A percentile compares a stretch with the other conserved stretches of the same genome.
Evolutionary conservation across 2,797 vertebrate species (phyloP).

Genomic region (Galagoides demidoff): DNA sequence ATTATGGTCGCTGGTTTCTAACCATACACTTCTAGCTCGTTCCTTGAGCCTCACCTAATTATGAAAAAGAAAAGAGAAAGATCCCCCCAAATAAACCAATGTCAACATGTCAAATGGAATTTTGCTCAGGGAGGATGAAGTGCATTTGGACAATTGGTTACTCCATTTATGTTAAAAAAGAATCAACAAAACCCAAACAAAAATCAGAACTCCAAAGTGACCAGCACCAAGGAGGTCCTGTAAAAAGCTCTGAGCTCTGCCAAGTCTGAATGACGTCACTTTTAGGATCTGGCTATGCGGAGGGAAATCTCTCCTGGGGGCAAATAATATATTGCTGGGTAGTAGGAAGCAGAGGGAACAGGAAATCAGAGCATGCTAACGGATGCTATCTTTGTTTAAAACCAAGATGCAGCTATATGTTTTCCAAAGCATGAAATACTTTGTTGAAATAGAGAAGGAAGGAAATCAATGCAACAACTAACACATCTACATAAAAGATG

Average conservation of each 20-base stretch:
- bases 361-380: constrained; percentile 43
- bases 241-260: constrained; percentile 82
- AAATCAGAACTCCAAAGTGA: constrained; percentile 34
- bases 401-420: not conserved
- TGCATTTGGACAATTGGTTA: constrained; percentile 69
- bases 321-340: constrained; percentile 55
- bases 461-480: constrained; percentile 25
- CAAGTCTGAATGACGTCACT: constrained; percentile 83
- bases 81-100: constrained; percentile 62
- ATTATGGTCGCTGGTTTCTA: constrained; percentile 5
- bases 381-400: constrained; percentile 66
- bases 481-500: constrained; percentile 25
- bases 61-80: constrained; percentile 58
- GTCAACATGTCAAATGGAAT: constrained; percentile 67
- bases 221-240: constrained; percentile 76
- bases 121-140: constrained; percentile 74
- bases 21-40: not conserved
- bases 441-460: constrained; percentile 53
- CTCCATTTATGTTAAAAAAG: constrained; percentile 59
- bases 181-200: constrained; percentile 13
- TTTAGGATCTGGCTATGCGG: constrained; percentile 82
- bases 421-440: constrained; percentile 60
- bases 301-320: constrained; percentile 47
- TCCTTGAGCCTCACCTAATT: constrained; percentile 66
- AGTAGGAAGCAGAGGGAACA: constrained; percentile 29